phyloP scores from a whole-genome alignment of 2,113 vertebrate species.

The Corvus moneduloides region DNA sequence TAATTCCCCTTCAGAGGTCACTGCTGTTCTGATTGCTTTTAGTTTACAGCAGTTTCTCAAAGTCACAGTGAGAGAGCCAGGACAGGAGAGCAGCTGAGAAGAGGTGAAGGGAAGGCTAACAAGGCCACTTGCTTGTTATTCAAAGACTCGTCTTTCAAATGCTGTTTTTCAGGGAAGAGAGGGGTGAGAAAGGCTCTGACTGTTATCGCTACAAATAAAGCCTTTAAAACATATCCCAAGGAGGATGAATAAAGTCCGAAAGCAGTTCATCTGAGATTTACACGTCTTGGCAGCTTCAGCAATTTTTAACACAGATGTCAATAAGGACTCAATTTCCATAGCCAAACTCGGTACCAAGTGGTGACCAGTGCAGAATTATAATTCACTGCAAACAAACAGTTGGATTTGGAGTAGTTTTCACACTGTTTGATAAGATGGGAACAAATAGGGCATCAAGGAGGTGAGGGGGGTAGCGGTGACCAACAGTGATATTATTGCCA shows the following conservation, averaged over 20 bases:
- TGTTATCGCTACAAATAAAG: not conserved
- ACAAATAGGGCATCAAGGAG: not conserved
- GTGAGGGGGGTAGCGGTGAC: not conserved
- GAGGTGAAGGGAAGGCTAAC: not conserved
- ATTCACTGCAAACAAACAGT: not conserved
- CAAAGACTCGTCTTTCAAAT: not conserved
- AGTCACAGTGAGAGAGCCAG: not conserved
- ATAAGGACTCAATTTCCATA: not conserved
- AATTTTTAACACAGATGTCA: not conserved
- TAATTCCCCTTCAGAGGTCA: not conserved
- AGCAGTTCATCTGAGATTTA: not conserved
- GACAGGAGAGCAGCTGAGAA: not conserved
- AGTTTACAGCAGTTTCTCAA: not conserved
- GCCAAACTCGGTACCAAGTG: not conserved
- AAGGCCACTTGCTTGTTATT: not conserved
- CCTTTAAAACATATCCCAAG: not conserved
- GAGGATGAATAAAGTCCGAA: not conserved
- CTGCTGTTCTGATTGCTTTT: not conserved
- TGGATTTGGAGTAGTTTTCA: not conserved
- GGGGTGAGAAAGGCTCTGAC: not conserved
- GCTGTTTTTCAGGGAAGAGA: not conserved
- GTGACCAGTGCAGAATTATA: not conserved
- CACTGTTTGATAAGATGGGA: not conserved
- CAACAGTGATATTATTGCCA: not conserved
- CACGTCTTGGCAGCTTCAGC: not conserved